These are phyloP conservation scores for Strigops habroptila DNA, from an alignment of 2,113 vertebrate species.

Conservation along the genomic window DNA sequence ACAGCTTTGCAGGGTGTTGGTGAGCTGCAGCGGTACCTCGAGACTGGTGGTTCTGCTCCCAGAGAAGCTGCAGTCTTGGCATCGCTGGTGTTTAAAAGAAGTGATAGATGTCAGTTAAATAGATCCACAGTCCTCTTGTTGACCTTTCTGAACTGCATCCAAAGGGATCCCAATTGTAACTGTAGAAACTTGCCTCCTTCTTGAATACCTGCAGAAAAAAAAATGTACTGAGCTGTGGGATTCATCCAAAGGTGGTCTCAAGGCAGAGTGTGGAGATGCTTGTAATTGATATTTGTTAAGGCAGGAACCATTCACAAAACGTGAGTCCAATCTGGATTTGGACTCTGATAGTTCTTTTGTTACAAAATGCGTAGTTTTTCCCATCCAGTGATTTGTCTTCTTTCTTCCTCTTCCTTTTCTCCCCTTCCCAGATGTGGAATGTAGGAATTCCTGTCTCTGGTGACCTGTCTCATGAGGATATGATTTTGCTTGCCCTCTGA, in stretches of 20 bases:
- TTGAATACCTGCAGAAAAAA: background rate
- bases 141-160: background rate
- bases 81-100: background rate
- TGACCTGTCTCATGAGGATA: no score
- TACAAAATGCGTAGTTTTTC: background rate
- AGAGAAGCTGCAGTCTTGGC: background rate
- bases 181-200: background rate
- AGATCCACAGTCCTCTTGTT: background rate
- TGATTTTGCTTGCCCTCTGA: background rate
- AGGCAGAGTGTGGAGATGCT: background rate
- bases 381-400: background rate
- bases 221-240: background rate
- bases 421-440: background rate
- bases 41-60: background rate
- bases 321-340: background rate
- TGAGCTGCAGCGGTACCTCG: fast-evolving
- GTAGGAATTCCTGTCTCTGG: background rate
- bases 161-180: background rate
- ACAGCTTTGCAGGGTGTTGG: background rate
- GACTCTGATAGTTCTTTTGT: background rate
- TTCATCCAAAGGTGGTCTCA: background rate
- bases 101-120: background rate
- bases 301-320: background rate
- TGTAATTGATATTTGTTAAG: background rate
- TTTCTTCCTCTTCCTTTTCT: background rate